Conservation (phyloP, 2,888 invertebrate species). For the Frankliniella fusca region DNA sequence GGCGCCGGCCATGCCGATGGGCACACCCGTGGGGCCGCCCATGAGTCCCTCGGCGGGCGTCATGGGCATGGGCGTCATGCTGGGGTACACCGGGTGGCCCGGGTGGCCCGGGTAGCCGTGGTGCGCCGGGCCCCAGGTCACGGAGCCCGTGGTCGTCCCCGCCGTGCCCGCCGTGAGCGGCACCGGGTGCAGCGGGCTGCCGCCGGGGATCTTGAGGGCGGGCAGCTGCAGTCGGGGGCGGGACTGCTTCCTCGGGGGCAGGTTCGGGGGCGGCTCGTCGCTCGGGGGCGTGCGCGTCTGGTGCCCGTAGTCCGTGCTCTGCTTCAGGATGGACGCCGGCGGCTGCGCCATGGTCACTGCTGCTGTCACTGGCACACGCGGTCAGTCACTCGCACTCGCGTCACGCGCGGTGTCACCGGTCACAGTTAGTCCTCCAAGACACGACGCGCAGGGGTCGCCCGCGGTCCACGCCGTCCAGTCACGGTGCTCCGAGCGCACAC, state of each 20-base stretch:
- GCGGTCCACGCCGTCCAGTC: not conserved
- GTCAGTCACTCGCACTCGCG: not conserved
- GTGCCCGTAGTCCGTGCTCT: not conserved
- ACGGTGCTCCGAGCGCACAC: not conserved
- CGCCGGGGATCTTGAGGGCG: slow-evolving; percentile 51
- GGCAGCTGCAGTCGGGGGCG: slow-evolving; percentile 48
- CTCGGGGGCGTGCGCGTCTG: slow-evolving; percentile 36
- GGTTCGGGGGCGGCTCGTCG: slow-evolving; percentile 47
- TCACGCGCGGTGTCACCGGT: not conserved
- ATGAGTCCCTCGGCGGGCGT: slow-evolving; percentile 46
- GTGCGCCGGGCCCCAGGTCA: slow-evolving; percentile 48
- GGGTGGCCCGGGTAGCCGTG: slow-evolving; percentile 46
- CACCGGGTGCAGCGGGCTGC: slow-evolving; percentile 46
- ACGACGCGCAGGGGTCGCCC: not conserved
- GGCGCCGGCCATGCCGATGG: slow-evolving; percentile 34
- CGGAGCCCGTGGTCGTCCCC: slow-evolving; percentile 43
- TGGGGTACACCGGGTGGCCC: slow-evolving; percentile 35
- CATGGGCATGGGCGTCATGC: slow-evolving; percentile 45
- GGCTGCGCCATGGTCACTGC: not conserved
- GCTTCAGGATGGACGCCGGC: slow-evolving; percentile 2
- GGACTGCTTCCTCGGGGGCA: slow-evolving; percentile 45
- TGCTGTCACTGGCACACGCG: not conserved
- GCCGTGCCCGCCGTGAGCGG: slow-evolving; percentile 49
- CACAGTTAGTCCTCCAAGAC: not conserved
- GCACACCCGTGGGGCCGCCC: slow-evolving; percentile 30